These are phyloP conservation scores for Hyppa rectilinea DNA, from an alignment of 2,888 invertebrate genomes.

Conservation along the genomic window DNA sequence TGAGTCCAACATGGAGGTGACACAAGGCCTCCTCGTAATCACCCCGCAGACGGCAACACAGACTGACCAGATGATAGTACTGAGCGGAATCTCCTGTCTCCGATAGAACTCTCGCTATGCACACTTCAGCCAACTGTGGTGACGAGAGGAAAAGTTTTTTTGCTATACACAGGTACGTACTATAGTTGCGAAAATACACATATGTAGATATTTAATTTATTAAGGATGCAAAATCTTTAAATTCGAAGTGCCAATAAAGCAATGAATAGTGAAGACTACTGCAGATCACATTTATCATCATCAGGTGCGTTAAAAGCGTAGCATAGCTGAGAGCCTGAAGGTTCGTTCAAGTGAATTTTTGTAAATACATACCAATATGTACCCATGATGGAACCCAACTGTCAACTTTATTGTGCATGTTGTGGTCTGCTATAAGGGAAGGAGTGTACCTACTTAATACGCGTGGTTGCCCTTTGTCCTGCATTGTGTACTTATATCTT, in stretches of 20 bases:
- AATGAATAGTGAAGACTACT: background rate
- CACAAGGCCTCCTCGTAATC: constrained; percentile 79
- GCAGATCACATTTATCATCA: background rate
- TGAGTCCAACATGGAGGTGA: constrained; percentile 73
- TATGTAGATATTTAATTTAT: too few species aligned
- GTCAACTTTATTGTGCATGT: too few species aligned
- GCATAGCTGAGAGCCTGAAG: background rate
- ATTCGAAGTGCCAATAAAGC: too few species aligned
- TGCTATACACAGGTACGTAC: background rate
- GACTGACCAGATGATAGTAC: constrained; percentile 80
- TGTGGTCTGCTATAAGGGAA: too few species aligned
- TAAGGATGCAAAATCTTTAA: background rate
- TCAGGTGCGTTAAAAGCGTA: background rate
- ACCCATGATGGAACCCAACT: too few species aligned
- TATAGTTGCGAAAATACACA: too few species aligned
- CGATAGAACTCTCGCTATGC: constrained; percentile 76
- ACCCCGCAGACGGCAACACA: constrained; percentile 81
- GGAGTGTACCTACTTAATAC: too few species aligned
- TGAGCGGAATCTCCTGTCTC: constrained; percentile 76
- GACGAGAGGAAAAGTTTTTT: background rate
- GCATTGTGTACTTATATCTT: too few species aligned
- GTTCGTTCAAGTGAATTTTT: background rate
- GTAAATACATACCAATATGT: background rate
- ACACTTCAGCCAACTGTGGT: constrained; percentile 82
- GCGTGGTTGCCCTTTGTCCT: too few species aligned